Percentiles rank a stretch among this genome's conserved stretches.
These are phyloP conservation scores for Octomys mimax DNA, from an alignment of 2,797 vertebrate genomes.

Conservation along the genomic window DNA sequence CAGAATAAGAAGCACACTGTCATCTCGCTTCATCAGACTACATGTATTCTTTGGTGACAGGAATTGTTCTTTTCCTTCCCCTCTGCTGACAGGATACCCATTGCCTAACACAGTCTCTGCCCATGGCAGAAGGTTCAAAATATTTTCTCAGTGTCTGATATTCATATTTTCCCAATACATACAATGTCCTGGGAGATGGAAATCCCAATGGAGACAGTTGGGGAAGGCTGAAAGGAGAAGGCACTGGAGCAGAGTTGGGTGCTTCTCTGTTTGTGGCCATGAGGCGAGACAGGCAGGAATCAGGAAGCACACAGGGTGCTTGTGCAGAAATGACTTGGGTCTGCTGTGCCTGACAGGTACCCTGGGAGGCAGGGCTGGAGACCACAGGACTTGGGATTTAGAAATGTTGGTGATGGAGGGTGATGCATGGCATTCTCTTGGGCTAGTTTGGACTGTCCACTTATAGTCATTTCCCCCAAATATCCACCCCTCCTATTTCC, in stretches of 20 bases:
- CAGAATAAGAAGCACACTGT: background rate
- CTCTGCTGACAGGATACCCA: too few species aligned
- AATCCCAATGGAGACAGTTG: background rate
- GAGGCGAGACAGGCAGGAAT: background rate
- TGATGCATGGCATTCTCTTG: background rate
- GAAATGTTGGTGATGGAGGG: background rate
- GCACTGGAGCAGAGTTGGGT: background rate
- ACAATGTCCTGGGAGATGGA: background rate
- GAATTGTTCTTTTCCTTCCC: background rate
- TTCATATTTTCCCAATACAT: background rate
- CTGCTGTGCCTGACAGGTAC: accelerated
- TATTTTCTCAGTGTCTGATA: background rate
- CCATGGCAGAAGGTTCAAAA: background rate
- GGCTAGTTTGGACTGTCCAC: background rate
- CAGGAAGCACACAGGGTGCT: accelerated
- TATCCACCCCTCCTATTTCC: background rate
- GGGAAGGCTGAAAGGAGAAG: background rate
- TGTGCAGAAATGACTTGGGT: background rate
- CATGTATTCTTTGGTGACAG: background rate
- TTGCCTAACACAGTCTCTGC: background rate
- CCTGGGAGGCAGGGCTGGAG: background rate
- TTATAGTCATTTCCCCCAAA: background rate
- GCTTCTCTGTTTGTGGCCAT: background rate
- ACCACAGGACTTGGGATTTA: background rate
- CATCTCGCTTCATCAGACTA: background rate